phyloP scores from a whole-genome alignment of 2,797 vertebrate species.

The Petrocephalus schoutedeni region DNA sequence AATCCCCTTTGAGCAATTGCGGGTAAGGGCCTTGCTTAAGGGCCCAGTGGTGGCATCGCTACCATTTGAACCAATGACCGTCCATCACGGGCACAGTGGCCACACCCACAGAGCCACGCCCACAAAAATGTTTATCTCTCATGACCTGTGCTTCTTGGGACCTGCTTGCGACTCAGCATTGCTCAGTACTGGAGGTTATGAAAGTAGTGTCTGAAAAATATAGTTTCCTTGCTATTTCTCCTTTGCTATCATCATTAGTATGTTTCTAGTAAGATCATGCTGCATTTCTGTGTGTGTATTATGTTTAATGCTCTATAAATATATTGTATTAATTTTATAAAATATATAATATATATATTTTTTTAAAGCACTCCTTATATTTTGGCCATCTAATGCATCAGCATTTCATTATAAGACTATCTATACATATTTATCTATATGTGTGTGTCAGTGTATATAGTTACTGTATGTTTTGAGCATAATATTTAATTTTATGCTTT shows the following conservation, averaged over 20 bases:
- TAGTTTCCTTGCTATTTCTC: not conserved
- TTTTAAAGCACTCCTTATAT: not conserved
- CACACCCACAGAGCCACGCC: not conserved
- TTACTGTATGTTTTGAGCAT: not conserved
- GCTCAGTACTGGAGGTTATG: not conserved
- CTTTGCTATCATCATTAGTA: not conserved
- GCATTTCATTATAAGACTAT: not conserved
- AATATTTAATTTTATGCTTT: not conserved
- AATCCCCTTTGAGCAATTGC: not conserved
- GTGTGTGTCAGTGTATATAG: not conserved
- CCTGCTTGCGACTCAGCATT: not conserved
- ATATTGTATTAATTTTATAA: not conserved
- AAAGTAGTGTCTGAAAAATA: not conserved
- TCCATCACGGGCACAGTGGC: not conserved
- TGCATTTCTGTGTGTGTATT: not conserved
- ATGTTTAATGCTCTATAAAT: too few species aligned
- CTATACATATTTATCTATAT: not conserved
- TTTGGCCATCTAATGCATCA: not conserved
- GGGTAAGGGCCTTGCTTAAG: not conserved
- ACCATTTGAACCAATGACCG: not conserved
- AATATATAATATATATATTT: not conserved
- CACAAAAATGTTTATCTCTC: not conserved
- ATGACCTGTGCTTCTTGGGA: not conserved
- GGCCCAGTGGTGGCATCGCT: not conserved
- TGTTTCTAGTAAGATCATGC: not conserved